A percentile compares a stretch with the other conserved stretches of the same genome.
phyloP scores from a whole-genome alignment of 2,113 vertebrate genomes.

The Brachypteracias leptosomus region DNA sequence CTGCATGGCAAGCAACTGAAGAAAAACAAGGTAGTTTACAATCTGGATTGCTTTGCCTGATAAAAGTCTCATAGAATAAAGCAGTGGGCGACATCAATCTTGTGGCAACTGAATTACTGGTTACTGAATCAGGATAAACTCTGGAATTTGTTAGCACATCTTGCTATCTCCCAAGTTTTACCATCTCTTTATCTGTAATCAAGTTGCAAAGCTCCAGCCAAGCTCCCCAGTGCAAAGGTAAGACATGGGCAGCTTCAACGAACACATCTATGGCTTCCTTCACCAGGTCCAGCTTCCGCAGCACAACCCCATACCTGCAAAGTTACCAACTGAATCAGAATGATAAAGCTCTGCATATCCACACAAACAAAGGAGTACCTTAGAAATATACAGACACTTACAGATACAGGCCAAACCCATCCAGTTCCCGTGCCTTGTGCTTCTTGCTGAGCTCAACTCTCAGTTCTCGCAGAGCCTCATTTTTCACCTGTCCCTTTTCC shows the following conservation, averaged over 20 bases:
- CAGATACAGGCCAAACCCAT: conserved; percentile 96
- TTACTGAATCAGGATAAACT: background rate
- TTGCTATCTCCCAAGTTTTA: conserved; percentile 58
- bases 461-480: conserved; percentile 91
- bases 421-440: conserved; percentile 90
- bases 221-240: conserved; percentile 96
- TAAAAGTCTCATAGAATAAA: background rate
- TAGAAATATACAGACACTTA: conserved; percentile 61
- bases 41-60: background rate
- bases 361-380: background rate
- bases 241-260: conserved; percentile 89
- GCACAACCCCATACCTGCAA: conserved; percentile 91
- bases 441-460: conserved; percentile 97
- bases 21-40: background rate
- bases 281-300: conserved; percentile 93
- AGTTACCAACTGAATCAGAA: background rate
- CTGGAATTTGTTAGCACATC: background rate
- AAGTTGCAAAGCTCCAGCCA: conserved; percentile 98
- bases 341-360: background rate
- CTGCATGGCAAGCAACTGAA: background rate
- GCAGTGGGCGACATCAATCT: background rate
- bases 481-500: conserved; percentile 97
- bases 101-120: background rate
- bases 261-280: conserved; percentile 97
- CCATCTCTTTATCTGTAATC: conserved; percentile 98